Evolutionary conservation across 2,888 invertebrate genomes (phyloP), one percentile per base, ranked within the genome.

Genomic region (Carcina quercana): DNA sequence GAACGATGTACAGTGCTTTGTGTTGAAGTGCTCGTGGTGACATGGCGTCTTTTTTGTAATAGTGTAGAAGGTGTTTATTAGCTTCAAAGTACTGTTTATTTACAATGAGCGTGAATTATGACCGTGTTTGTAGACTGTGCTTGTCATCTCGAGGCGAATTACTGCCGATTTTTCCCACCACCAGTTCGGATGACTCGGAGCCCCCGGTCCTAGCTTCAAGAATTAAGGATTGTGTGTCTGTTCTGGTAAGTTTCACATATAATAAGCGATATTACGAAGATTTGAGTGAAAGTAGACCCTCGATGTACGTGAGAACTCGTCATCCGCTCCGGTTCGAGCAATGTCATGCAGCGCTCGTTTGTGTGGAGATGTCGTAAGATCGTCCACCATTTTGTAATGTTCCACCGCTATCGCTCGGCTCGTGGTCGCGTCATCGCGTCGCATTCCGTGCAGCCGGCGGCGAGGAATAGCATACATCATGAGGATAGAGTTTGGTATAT

Each of bases 171-270:
- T 87, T 88, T 71, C 82, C 75, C 68, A 75, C 76, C 68, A 80
- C 76, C 84, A 82, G 80, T 79, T 74, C 76, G 67, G 79, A 76
- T 75, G 79, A 76, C 65, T 63, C 75, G 65, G 83, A 83, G 62
- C 66, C 85, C 69, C 61, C 70, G 71, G 70, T 84, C 60, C 79
- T 91, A 53, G 86, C 83, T 41, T 83, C 83, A 45, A 89, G 88
- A 84, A 91, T 91, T 63, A 85, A 85, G 61, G 85, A 86, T 59
- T 88, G 87, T 59, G 79, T 91, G 48, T 85, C 88, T 37, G 86
- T 91, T 43, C 86, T 90, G 87, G 91, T 91, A 76, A 66, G 87
- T 78, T 63, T 56, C 59, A 43, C 59, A 42, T 50, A 55, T 63
- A 70, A 66, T 70, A 63, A 61, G 58, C 52, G 53, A 50, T 59